Conservation (phyloP, 2,888 invertebrate species). For the Luffia ferchaultella region DNA sequence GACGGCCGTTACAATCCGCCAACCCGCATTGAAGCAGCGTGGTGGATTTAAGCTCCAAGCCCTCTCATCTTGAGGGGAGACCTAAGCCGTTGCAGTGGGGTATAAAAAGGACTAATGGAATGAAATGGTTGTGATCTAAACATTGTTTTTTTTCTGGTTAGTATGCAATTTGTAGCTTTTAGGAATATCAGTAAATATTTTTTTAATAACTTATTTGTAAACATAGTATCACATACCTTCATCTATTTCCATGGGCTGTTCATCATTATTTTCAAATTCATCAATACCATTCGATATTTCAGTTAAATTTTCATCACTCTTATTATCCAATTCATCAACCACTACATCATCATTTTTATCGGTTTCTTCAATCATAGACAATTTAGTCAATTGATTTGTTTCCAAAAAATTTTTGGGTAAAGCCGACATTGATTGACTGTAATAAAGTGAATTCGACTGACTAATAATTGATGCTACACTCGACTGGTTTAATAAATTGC, state of each 20-base stretch:
- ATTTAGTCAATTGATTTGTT: slow-evolving; percentile 16
- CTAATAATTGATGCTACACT: not conserved
- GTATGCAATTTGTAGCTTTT: no score
- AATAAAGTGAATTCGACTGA: not conserved
- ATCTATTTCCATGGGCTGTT: slow-evolving; percentile 35
- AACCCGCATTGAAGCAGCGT: no score
- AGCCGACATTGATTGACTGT: not conserved
- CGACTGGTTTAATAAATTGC: not conserved
- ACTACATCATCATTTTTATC: slow-evolving; percentile 1
- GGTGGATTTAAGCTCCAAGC: no score
- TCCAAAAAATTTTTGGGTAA: slow-evolving; percentile 29
- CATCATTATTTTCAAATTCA: slow-evolving; percentile 21
- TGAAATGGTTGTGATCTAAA: no score
- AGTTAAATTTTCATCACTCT: slow-evolving; percentile 1
- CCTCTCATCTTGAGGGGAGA: no score
- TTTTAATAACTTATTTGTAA: no score
- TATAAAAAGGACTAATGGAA: no score
- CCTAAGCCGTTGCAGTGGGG: no score
- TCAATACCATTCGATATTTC: slow-evolving; percentile 2
- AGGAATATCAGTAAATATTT: no score
- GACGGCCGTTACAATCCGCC: no score
- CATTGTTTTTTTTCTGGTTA: no score
- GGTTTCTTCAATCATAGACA: slow-evolving; percentile 7
- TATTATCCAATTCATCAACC: not conserved
- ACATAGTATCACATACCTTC: no score